Percentiles rank a stretch among this genome's conserved stretches.
phyloP scores from a whole-genome alignment of 2,888 invertebrate species.

The Folsomia manolachei region DNA sequence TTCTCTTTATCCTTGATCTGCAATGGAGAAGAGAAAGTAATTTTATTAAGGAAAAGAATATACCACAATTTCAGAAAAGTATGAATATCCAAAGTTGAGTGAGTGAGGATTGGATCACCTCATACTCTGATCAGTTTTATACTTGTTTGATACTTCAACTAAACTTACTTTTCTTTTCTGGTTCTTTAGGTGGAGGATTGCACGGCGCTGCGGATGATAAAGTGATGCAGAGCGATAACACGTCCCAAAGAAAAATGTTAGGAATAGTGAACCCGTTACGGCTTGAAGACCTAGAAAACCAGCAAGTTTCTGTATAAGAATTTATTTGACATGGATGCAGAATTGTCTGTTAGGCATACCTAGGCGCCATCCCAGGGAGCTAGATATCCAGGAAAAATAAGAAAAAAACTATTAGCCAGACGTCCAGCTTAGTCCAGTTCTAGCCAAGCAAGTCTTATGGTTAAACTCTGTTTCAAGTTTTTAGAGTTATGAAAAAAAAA shows the following conservation, averaged over 20 bases:
- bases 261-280: constrained; percentile 77
- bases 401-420: too few relatives aligned
- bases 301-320: too few relatives aligned
- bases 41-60: too few relatives aligned
- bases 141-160: neutral
- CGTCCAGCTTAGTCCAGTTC: neutral
- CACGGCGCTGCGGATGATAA: constrained; percentile 81
- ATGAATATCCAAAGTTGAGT: too few relatives aligned
- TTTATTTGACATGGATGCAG: too few relatives aligned
- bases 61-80: too few relatives aligned
- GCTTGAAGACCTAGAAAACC: constrained; percentile 80
- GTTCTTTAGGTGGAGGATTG: constrained; percentile 83
- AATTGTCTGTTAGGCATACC: too few relatives aligned
- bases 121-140: neutral
- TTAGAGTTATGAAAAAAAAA: too few relatives aligned
- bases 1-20: constrained; percentile 67
- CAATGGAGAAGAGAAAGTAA: constrained; percentile 1
- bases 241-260: constrained; percentile 79
- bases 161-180: constrained; percentile 71
- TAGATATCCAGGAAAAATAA: constrained; percentile 54
- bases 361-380: constrained; percentile 77
- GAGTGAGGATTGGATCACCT: neutral
- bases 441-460: neutral
- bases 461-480: neutral
- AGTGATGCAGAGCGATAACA: constrained; percentile 84